Evolutionary conservation across 1,140 invertebrate genomes (phyloP), one percentile per base, ranked within the genome.

Genomic region (Propsilocerus akamusi): DNA sequence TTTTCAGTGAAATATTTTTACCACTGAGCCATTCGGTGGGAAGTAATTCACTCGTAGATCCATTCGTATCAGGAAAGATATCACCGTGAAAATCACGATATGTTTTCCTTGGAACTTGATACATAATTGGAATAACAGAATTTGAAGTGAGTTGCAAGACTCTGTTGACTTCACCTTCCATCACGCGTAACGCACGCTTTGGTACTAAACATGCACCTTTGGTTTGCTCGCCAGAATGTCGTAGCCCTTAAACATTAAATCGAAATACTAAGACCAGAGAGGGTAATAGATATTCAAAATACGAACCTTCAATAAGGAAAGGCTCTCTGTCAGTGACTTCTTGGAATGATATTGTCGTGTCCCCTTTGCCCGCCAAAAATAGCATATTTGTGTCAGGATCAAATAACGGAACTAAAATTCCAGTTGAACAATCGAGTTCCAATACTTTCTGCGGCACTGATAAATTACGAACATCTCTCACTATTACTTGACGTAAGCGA

Each of bases 21-120:
- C 82, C 81, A 55, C 75, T 72, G 11, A 86, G 68, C 90, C 89
- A 94, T 55, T 84, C 77, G 37, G 75, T 68, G 17, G 83, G 78
- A 37, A 75, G 78, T 53, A 90, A 69, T 50, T 82, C 77, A 0
- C 88, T 82, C 52, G 81, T 72, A 26, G 74, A 78, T 24, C 84
- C 84, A 30, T 70, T 64, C 8, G 91, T 96, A 32, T 93, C 87
- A 0, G 90, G 91, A 68, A 86, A 97, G 48, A 97, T 68, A 64
- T 97, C 91, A 5, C 80, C 77, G 68, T 96, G 91, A 63, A 91
- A 97, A 55, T 95, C 90, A 58, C 86, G 74, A 63, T 90, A 92
- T n/a, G 84, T 82, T 84, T 94, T 95, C 61, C 92, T 73, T 32
- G 91, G 91, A 49, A 95, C 90, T 68, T 94, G 88, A 65, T 92